Evolutionary conservation across 1,140 invertebrate genomes (phyloP).

Genomic region (Helicoverpa zea): DNA sequence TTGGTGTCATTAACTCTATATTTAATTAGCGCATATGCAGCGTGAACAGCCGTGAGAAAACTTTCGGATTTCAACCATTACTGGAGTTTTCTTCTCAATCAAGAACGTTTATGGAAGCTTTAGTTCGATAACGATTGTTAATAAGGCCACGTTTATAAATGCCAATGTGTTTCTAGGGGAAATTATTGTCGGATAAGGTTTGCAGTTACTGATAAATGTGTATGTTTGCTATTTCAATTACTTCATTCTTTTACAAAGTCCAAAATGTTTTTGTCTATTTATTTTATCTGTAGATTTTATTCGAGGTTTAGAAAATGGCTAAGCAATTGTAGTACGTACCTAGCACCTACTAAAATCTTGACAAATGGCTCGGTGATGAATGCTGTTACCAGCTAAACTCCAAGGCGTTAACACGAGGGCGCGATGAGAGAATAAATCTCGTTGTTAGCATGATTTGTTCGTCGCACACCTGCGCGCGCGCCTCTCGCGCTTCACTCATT

Average conservation of each 20-base stretch:
- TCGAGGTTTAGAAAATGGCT: no score
- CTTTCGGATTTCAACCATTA: conserved; percentile 18
- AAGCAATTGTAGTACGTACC: no score
- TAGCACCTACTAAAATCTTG: conserved; percentile 1
- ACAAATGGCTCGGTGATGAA: conserved; percentile 4
- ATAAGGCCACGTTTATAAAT: background rate
- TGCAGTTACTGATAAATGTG: background rate
- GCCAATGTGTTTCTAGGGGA: background rate
- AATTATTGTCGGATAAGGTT: conserved; percentile 17
- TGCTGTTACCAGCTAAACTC: conserved; percentile 17
- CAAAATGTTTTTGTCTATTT: no score
- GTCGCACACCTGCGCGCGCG: conserved; percentile 38
- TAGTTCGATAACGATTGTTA: conserved; percentile 21
- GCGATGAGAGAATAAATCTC: conserved; percentile 42
- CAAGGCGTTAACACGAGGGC: conserved; percentile 22
- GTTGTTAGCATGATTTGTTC: conserved; percentile 34
- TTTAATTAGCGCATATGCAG: conserved; percentile 35
- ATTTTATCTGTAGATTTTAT: no score
- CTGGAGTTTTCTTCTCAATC: conserved; percentile 18
- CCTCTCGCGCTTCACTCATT: conserved; percentile 28
- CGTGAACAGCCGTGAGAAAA: conserved; percentile 37
- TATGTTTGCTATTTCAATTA: background rate
- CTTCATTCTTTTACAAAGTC: no score
- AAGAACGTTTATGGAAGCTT: conserved; percentile 1
- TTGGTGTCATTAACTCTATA: conserved; percentile 40